Conservation (phyloP, 2,888 invertebrate species). For the Lochmaea crataegi region DNA sequence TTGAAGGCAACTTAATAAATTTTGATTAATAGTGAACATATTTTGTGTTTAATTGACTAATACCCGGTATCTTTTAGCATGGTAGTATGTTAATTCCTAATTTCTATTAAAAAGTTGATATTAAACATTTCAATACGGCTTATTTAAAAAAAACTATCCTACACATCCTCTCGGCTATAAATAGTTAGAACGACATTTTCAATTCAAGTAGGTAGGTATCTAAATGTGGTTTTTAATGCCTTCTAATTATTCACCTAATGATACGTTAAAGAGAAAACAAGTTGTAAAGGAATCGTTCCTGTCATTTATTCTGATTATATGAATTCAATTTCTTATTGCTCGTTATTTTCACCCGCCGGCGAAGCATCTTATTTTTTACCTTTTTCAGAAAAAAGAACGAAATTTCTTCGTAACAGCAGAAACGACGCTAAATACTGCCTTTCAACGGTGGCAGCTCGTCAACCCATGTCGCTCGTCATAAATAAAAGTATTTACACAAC, state of each 20-base stretch:
- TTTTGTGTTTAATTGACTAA: no score
- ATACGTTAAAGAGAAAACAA: constrained; percentile 25
- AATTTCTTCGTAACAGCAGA: neutral
- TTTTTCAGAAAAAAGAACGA: neutral
- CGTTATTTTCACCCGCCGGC: constrained; percentile 13
- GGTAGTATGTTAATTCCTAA: no score
- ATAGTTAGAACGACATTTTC: constrained; percentile 4
- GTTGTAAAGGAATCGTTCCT: constrained; percentile 24
- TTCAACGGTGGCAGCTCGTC: neutral
- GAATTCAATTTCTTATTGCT: constrained; percentile 18
- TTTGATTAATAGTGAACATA: neutral
- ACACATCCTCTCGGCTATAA: neutral
- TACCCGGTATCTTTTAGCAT: no score
- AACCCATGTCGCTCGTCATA: neutral
- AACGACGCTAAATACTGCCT: constrained; percentile 1
- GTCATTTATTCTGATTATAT: constrained; percentile 31
- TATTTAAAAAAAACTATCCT: neutral
- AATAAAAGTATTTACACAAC: neutral
- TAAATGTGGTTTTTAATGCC: constrained; percentile 11
- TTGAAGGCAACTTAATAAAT: neutral
- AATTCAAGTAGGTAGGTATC: constrained; percentile 13
- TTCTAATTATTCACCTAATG: constrained; percentile 26
- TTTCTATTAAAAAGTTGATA: neutral
- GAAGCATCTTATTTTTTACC: neutral
- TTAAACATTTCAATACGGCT: neutral